Conservation (phyloP, 2,797 vertebrate genomes). For the Sebastes itinus region DNA sequence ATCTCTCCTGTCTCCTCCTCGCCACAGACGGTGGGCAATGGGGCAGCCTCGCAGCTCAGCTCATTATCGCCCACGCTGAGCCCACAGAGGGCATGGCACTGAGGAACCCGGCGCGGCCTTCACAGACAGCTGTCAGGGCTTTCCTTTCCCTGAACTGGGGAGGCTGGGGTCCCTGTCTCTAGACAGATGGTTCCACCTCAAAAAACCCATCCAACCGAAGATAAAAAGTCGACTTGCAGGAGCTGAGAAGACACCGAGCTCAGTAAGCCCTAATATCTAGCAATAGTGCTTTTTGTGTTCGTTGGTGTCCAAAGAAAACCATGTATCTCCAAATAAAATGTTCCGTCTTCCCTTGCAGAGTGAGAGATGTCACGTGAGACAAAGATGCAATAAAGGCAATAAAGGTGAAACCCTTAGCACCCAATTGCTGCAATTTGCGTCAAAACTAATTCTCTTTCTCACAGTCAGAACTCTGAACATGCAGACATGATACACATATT, state of each 20-base stretch:
- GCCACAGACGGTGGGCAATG: conserved; percentile 66
- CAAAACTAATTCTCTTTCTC: background rate
- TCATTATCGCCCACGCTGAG: conserved; percentile 77
- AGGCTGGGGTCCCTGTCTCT: conserved; percentile 16
- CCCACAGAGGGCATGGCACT: conserved; percentile 60
- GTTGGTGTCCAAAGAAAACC: background rate
- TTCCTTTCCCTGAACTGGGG: conserved; percentile 37
- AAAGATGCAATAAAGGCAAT: background rate
- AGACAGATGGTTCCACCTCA: background rate
- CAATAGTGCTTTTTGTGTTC: background rate
- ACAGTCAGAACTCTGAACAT: background rate
- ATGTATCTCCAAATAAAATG: background rate
- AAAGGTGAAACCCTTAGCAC: background rate
- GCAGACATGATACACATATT: background rate
- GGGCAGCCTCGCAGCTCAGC: conserved; percentile 65
- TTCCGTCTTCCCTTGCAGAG: background rate
- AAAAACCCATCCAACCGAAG: background rate
- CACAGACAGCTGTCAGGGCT: conserved; percentile 54
- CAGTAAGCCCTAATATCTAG: background rate
- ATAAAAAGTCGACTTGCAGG: background rate
- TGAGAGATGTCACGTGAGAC: background rate
- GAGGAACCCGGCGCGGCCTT: conserved; percentile 47
- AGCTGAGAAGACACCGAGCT: background rate
- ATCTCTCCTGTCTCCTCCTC: conserved; percentile 40
- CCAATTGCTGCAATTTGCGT: background rate